A percentile compares a stretch with the other conserved stretches of the same genome.
Evolutionary conservation across 2,113 vertebrate species (phyloP).

Genomic region (Eleginops maclovinus): DNA sequence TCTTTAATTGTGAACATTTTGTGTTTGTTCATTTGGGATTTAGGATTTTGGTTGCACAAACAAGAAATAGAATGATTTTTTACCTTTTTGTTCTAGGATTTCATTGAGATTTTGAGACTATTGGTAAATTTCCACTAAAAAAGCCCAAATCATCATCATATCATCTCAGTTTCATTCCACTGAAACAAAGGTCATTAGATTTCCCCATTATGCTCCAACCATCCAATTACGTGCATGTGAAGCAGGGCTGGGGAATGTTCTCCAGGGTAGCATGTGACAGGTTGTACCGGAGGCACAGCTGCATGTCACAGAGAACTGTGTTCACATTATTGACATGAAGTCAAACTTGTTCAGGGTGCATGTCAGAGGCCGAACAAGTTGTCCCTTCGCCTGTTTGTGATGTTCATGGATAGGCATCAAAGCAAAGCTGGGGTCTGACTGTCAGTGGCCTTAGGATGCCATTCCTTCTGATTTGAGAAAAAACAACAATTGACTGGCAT

Average conservation of each 20-base stretch:
- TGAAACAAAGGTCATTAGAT: conserved; percentile 5
- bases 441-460: not conserved
- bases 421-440: conserved; percentile 36
- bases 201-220: not conserved
- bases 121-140: not conserved
- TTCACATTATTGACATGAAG: conserved; percentile 59
- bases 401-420: conserved; percentile 43
- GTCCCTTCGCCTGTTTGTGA: conserved; percentile 35
- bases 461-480: conserved; percentile 31
- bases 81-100: too few relatives aligned
- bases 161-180: not conserved
- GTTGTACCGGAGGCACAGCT: conserved; percentile 33
- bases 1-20: not conserved
- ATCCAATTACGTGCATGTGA: not conserved
- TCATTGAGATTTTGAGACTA: not conserved
- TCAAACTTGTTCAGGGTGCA: conserved; percentile 58
- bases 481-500: not conserved
- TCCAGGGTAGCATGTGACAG: conserved; percentile 42
- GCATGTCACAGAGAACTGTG: conserved; percentile 40
- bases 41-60: not conserved
- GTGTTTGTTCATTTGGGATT: not conserved
- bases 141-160: not conserved
- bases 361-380: conserved; percentile 34
- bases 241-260: conserved; percentile 18
- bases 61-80: not conserved